These are phyloP conservation scores for Diplodus sargus DNA, from an alignment of 2,797 vertebrate genomes.

Conservation along the genomic window DNA sequence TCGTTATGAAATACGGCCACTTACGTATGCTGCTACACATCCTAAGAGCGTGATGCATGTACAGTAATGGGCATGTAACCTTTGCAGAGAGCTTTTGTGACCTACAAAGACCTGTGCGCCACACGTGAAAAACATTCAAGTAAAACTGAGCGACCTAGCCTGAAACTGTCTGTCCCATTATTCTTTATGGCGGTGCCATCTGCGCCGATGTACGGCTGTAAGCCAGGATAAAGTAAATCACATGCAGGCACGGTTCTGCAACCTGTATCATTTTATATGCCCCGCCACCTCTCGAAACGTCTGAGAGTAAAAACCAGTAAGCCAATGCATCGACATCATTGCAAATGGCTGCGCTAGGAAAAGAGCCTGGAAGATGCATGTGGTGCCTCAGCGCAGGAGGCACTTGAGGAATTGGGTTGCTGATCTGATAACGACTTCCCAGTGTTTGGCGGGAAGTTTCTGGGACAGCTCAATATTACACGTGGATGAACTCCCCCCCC, in stretches of 20 bases:
- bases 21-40: conserved; percentile 1
- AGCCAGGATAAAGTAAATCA: conserved; percentile 42
- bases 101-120: background rate
- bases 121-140: background rate
- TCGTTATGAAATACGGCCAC: conserved; percentile 7
- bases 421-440: conserved; percentile 80
- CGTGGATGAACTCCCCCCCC: conserved; percentile 63
- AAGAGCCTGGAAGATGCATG: conserved; percentile 73
- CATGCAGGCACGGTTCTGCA: conserved; percentile 21
- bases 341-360: conserved; percentile 50
- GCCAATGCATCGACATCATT: conserved; percentile 60
- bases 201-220: conserved; percentile 22
- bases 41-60: conserved; percentile 20
- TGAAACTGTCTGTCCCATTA: conserved; percentile 14
- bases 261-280: conserved; percentile 44
- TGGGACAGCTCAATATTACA: conserved; percentile 78
- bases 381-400: conserved; percentile 67
- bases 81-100: conserved; percentile 1
- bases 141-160: background rate
- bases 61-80: conserved; percentile 14
- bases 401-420: conserved; percentile 81
- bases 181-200: conserved; percentile 1
- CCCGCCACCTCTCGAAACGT: conserved; percentile 45
- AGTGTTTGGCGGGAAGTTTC: conserved; percentile 75
- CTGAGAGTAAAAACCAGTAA: conserved; percentile 65